Evolutionary conservation across 1,140 invertebrate genomes (phyloP).

Genomic region (Pseudachorutes palmiensis): DNA sequence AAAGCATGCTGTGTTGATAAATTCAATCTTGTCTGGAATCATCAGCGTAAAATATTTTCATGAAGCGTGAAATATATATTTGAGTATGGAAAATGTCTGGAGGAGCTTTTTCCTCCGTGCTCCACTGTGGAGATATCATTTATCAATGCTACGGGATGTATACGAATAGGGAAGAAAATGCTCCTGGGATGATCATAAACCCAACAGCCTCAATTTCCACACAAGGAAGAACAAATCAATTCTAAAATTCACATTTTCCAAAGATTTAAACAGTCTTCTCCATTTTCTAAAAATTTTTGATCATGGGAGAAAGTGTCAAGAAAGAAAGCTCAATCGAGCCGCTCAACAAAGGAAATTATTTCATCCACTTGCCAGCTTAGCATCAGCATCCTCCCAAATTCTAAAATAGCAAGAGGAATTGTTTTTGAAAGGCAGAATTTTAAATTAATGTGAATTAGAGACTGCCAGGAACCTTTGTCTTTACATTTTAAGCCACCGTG

Average conservation of each 20-base stretch:
- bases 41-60: slow-evolving; percentile 9
- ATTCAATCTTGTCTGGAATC: slow-evolving; percentile 6
- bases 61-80: slow-evolving; percentile 7
- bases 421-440: too few species aligned
- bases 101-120: background rate
- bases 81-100: background rate
- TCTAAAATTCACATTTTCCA: background rate
- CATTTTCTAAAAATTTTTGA: background rate
- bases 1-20: slow-evolving; percentile 6
- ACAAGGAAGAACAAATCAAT: background rate
- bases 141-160: background rate
- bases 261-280: background rate
- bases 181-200: background rate
- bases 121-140: background rate
- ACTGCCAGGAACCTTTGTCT: too few species aligned
- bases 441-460: background rate
- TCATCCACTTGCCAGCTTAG: too few species aligned
- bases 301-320: background rate
- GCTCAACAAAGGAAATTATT: background rate
- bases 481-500: too few species aligned
- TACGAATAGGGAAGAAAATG: background rate
- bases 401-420: too few species aligned
- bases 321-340: background rate
- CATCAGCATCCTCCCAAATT: too few species aligned
- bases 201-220: background rate